Conservation (phyloP, 1,140 invertebrate species). For the Drosophila pallidifrons region DNA sequence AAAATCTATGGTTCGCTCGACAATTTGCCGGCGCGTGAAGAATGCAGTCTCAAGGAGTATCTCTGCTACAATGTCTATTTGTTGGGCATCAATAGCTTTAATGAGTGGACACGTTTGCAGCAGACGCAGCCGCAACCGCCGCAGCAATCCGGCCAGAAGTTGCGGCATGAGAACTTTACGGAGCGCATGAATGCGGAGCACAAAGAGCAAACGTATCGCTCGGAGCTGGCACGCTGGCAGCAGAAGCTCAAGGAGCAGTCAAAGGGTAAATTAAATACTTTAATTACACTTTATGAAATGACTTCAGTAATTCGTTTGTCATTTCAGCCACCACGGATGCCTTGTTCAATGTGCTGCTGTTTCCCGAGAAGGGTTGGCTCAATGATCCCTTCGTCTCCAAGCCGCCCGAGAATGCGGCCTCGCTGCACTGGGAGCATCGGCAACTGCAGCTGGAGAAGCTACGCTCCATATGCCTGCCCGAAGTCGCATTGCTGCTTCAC, state of each 20-base stretch:
- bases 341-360: slow-evolving; percentile 95
- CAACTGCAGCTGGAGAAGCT: slow-evolving; percentile 90
- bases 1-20: slow-evolving; percentile 86
- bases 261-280: slow-evolving; percentile 85
- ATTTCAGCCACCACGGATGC: slow-evolving; percentile 90
- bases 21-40: slow-evolving; percentile 86
- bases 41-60: slow-evolving; percentile 90
- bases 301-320: neutral
- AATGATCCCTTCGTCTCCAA: slow-evolving; percentile 87
- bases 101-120: slow-evolving; percentile 94
- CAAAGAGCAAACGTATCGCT: slow-evolving; percentile 90
- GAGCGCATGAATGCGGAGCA: slow-evolving; percentile 96
- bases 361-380: slow-evolving; percentile 96
- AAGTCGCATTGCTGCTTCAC: slow-evolving; percentile 92
- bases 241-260: slow-evolving; percentile 88
- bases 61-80: slow-evolving; percentile 92
- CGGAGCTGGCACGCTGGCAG: slow-evolving; percentile 92
- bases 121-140: slow-evolving; percentile 91
- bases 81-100: slow-evolving; percentile 94
- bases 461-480: slow-evolving; percentile 93
- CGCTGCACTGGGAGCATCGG: slow-evolving; percentile 79
- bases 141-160: slow-evolving; percentile 86
- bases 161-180: slow-evolving; percentile 88
- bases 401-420: slow-evolving; percentile 56
- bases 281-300: no score